These are phyloP conservation scores for Gymnobelideus leadbeateri DNA, from an alignment of 2,113 vertebrate genomes.

Conservation along the genomic window DNA sequence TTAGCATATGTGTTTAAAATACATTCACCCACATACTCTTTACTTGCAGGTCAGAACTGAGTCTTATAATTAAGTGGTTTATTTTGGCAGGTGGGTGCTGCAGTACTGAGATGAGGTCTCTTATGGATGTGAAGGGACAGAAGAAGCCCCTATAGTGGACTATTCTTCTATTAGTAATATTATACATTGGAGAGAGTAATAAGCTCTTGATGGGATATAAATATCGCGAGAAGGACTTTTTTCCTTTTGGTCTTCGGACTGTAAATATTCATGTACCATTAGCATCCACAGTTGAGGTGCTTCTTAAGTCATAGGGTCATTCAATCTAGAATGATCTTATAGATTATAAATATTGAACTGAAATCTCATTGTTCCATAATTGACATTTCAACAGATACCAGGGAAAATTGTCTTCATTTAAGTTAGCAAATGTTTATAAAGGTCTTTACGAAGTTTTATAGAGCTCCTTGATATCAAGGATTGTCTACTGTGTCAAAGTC, in stretches of 20 bases:
- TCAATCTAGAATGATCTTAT: neutral
- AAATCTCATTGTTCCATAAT: neutral
- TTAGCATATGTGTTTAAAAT: slow-evolving; percentile 68
- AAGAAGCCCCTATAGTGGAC: slow-evolving; percentile 2
- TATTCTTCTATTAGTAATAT: neutral
- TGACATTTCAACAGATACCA: neutral
- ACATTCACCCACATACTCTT: slow-evolving; percentile 60
- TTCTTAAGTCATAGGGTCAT: neutral
- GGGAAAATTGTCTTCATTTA: neutral
- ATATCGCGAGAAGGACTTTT: neutral
- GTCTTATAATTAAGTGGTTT: slow-evolving; percentile 61
- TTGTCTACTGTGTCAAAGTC: neutral
- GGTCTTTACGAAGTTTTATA: neutral
- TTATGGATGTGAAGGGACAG: slow-evolving; percentile 29
- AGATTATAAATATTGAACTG: neutral
- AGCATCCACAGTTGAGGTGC: neutral
- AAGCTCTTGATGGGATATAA: neutral
- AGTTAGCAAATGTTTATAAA: neutral
- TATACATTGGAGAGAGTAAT: neutral
- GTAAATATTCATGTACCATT: neutral
- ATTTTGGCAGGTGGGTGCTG: slow-evolving; percentile 60
- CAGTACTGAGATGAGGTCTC: neutral
- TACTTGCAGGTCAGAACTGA: slow-evolving; percentile 54
- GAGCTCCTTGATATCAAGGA: neutral
- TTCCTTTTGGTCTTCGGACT: neutral